Evolutionary conservation across 2,797 vertebrate genomes (phyloP).

Genomic region (Onychomys leucogaster): DNA sequence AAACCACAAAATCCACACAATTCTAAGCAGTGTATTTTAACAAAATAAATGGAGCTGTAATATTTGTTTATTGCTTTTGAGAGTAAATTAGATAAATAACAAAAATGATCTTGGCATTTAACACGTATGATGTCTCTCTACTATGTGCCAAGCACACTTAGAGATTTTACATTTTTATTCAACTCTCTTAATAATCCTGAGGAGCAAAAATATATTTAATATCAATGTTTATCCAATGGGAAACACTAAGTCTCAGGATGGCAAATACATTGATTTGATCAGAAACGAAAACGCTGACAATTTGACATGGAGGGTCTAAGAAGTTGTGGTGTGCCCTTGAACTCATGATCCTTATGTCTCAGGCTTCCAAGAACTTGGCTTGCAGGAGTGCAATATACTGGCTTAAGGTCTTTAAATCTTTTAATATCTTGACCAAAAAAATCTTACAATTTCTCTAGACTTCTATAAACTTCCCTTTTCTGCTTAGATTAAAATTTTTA

Average conservation of each 20-base stretch:
- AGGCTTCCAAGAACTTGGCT: not conserved
- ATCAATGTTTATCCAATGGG: conserved; percentile 9
- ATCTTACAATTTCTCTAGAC: not conserved
- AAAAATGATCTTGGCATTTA: conserved; percentile 19
- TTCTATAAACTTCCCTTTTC: not conserved
- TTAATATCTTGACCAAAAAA: not conserved
- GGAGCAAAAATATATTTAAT: conserved; percentile 2
- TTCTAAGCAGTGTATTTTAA: not conserved
- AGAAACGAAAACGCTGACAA: not conserved
- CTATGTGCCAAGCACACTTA: not conserved
- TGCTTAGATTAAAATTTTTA: not conserved
- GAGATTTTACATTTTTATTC: not conserved
- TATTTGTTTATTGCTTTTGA: not conserved
- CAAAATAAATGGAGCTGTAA: not conserved
- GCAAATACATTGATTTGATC: not conserved
- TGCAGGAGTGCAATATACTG: too few relatives aligned
- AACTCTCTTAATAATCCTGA: not conserved
- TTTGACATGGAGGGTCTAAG: not conserved
- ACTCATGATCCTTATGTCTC: not conserved
- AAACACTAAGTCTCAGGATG: not conserved
- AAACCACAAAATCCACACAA: not conserved
- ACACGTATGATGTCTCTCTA: not conserved
- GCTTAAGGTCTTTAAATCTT: not conserved
- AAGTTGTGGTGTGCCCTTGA: not conserved
- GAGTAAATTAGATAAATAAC: not conserved